These are phyloP conservation scores for Ahaetulla prasina DNA, from an alignment of 2,113 vertebrate species.

Conservation along the genomic window DNA sequence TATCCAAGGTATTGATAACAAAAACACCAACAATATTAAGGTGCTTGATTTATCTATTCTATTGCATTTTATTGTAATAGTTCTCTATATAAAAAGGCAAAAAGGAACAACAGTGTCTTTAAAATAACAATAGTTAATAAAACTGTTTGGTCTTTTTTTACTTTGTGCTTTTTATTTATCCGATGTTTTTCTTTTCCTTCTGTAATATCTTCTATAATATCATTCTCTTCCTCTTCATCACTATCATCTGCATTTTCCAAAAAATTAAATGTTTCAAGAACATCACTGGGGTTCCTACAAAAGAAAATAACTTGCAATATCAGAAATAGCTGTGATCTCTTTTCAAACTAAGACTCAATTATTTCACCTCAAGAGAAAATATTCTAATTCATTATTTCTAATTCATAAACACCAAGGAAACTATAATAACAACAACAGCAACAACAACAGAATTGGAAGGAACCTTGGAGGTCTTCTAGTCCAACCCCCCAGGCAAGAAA, in stretches of 20 bases:
- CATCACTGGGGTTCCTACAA: constrained; percentile 87
- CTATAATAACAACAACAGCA: too few relatives aligned
- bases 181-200: constrained; percentile 85
- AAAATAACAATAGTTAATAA: background rate
- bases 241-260: constrained; percentile 97
- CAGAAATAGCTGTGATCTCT: background rate
- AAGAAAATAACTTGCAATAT: constrained; percentile 16
- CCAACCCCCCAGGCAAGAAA: too few relatives aligned
- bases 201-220: constrained; percentile 90
- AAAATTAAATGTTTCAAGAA: constrained; percentile 98
- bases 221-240: constrained; percentile 94
- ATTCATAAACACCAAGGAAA: background rate
- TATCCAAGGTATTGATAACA: background rate
- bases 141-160: constrained; percentile 60
- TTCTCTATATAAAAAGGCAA: background rate
- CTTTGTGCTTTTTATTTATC: constrained; percentile 91
- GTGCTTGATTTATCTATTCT: background rate
- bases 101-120: background rate
- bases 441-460: too few relatives aligned
- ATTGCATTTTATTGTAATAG: background rate
- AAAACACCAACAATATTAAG: background rate
- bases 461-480: too few relatives aligned
- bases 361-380: background rate
- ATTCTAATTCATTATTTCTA: background rate
- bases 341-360: background rate